phyloP scores from a whole-genome alignment of 2,797 vertebrate species.

The Darevskia mixta region DNA sequence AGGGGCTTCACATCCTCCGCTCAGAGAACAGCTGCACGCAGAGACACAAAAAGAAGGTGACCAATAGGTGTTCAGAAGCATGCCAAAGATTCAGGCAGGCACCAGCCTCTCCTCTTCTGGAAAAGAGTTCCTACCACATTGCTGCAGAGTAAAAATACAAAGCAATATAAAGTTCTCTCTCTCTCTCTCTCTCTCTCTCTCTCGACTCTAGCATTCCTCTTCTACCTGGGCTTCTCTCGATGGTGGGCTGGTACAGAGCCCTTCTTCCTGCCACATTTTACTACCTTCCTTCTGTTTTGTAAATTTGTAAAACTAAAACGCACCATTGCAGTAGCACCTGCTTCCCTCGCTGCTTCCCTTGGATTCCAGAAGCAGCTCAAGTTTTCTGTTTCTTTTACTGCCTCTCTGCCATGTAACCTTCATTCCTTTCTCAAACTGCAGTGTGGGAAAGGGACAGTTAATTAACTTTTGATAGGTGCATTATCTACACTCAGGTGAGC shows the following conservation, averaged over 20 bases:
- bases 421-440: background rate
- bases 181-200: background rate
- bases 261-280: background rate
- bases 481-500: background rate
- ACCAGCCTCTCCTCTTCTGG: background rate
- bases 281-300: background rate
- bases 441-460: background rate
- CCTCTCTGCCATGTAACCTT: background rate
- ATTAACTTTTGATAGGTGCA: background rate
- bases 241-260: background rate
- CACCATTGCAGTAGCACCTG: background rate
- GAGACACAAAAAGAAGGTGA: background rate
- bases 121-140: background rate
- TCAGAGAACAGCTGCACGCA: background rate
- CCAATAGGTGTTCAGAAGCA: background rate
- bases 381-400: background rate
- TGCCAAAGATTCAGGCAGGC: background rate
- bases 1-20: background rate
- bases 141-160: too few species aligned
- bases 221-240: background rate
- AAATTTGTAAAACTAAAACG: background rate
- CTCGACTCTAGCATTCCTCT: background rate
- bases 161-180: background rate
- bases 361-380: background rate
- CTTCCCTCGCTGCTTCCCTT: background rate